Percentiles rank a stretch among this genome's conserved stretches.
phyloP scores from a whole-genome alignment of 2,113 vertebrate genomes.

The Protobothrops flavoviridis region DNA sequence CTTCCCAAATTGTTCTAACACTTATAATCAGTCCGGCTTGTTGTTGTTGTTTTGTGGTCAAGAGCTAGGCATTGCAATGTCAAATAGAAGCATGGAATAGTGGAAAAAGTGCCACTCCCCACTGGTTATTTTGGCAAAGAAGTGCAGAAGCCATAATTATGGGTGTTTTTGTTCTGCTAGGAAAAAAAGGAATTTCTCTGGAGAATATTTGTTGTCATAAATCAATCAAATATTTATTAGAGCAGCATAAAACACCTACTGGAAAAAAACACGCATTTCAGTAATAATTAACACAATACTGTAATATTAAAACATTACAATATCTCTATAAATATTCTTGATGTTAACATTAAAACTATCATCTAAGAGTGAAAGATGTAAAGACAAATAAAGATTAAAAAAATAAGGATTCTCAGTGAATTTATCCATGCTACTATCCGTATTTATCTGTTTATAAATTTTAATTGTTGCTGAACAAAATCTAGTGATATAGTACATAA shows the following conservation, averaged over 20 bases:
- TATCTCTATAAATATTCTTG: background rate
- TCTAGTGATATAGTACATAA: background rate
- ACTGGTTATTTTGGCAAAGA: background rate
- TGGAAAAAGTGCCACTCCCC: background rate
- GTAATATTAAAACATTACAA: background rate
- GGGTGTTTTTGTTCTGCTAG: background rate
- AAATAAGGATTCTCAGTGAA: background rate
- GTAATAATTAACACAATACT: background rate
- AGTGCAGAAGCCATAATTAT: background rate
- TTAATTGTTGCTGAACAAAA: background rate
- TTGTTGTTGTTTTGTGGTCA: background rate
- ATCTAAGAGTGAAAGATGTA: background rate
- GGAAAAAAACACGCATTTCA: background rate
- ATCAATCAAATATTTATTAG: background rate
- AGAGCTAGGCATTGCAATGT: background rate
- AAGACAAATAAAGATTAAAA: background rate
- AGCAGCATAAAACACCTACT: background rate
- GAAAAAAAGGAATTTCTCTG: background rate
- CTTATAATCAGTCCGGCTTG: background rate
- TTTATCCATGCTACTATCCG: background rate
- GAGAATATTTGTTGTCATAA: background rate
- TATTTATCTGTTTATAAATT: background rate
- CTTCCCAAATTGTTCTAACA: background rate
- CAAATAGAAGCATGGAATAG: background rate
- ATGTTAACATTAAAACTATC: background rate